Evolutionary conservation across 2,797 vertebrate genomes (phyloP).

Genomic region (Cyprinodon diabolis): DNA sequence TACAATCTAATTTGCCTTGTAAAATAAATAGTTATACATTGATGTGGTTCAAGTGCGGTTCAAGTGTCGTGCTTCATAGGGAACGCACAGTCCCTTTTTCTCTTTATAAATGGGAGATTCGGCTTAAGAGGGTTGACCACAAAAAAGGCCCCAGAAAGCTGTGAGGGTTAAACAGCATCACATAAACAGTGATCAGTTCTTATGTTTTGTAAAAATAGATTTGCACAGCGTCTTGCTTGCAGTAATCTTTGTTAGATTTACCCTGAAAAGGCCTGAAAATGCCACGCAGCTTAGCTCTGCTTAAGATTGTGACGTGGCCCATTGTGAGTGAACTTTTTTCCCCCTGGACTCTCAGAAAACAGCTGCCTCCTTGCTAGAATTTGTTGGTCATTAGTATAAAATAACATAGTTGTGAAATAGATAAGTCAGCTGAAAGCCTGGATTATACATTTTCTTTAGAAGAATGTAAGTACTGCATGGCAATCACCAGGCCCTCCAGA

Average conservation of each 20-base stretch:
- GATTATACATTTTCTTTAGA: constrained; percentile 49
- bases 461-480: constrained; percentile 20
- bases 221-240: constrained; percentile 40
- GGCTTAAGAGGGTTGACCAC: constrained; percentile 47
- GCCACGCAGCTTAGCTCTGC: constrained; percentile 38
- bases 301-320: constrained; percentile 37
- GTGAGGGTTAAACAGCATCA: constrained; percentile 42
- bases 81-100: constrained; percentile 22
- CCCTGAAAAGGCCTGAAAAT: constrained; percentile 53
- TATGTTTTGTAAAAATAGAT: constrained; percentile 59
- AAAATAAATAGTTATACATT: constrained; percentile 58
- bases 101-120: constrained; percentile 49
- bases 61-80: not conserved
- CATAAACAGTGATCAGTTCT: constrained; percentile 51
- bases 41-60: constrained; percentile 51
- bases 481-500: constrained; percentile 42
- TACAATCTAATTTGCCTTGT: constrained; percentile 46
- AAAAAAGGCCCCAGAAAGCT: constrained; percentile 45
- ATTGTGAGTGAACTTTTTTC: constrained; percentile 21
- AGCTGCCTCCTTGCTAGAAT: constrained; percentile 24
- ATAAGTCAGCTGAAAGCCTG: constrained; percentile 25
- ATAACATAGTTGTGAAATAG: constrained; percentile 24
- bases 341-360: constrained; percentile 18
- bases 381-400: constrained; percentile 34
- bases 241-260: constrained; percentile 49